Conservation (phyloP, 2,888 invertebrate genomes). For the Myathropa florea region DNA sequence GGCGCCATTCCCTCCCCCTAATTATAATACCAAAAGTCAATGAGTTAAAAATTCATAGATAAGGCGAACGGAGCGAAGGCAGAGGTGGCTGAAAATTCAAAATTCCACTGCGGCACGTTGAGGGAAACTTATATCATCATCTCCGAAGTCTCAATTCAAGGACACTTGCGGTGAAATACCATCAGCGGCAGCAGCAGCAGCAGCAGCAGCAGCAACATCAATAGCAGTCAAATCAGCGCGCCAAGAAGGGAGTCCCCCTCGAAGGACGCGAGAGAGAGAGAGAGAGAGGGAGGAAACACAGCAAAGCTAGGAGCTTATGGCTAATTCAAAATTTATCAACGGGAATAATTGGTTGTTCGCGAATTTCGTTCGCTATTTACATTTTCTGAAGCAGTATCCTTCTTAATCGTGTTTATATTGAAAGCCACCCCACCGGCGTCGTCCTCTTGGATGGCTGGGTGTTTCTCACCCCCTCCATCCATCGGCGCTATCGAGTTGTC, state of each 20-base stretch:
- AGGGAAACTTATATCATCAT: conserved; percentile 34
- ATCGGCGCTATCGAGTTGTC: conserved; percentile 33
- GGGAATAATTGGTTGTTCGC: conserved; percentile 69
- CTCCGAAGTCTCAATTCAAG: conserved; percentile 5
- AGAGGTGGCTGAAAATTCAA: conserved; percentile 28
- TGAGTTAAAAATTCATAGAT: conserved; percentile 66
- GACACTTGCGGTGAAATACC: not conserved
- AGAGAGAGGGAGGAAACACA: not conserved
- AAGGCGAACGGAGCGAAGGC: conserved; percentile 8
- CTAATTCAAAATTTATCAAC: conserved; percentile 69
- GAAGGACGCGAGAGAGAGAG: not conserved
- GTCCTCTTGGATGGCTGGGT: not conserved
- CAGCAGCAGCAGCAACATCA: not conserved
- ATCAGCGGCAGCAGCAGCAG: conserved; percentile 1
- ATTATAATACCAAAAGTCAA: conserved; percentile 59
- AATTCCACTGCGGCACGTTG: conserved; percentile 43
- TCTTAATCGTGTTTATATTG: conserved; percentile 65
- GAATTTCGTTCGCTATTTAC: conserved; percentile 64
- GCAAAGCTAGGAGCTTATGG: conserved; percentile 49
- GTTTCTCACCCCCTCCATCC: not conserved
- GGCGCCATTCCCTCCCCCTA: not conserved
- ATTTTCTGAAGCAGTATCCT: conserved; percentile 57
- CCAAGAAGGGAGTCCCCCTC: not conserved
- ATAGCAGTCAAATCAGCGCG: not conserved
- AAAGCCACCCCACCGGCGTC: not conserved